Percentiles rank a stretch among this genome's conserved stretches.
Evolutionary conservation across 30 jellyfish, hydroid and myxozoan species (phyloP).

Genomic region (Calvadosia cruxmelitensis): DNA sequence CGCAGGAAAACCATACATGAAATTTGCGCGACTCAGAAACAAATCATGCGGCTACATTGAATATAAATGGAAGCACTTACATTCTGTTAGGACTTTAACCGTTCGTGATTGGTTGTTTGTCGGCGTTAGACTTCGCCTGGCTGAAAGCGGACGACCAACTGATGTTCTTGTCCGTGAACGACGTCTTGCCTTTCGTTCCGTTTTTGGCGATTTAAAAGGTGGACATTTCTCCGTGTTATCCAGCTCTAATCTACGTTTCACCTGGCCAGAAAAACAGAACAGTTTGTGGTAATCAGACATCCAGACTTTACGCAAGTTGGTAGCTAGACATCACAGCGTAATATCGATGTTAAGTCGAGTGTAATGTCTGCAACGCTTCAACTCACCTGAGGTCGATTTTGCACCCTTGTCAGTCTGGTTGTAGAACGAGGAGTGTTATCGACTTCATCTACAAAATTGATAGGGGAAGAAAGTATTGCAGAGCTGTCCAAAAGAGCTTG

Average conservation of each 20-base stretch:
- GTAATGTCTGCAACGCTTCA: not conserved
- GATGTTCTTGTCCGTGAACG: not conserved
- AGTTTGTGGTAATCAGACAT: no score
- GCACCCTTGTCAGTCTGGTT: not conserved
- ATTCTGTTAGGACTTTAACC: not conserved
- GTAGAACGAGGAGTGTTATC: not conserved
- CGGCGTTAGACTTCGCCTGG: not conserved
- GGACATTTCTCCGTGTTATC: not conserved
- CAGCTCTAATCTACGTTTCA: not conserved
- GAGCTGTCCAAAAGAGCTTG: not conserved
- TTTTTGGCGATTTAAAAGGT: not conserved
- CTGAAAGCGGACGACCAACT: not conserved
- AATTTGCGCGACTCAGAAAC: no score
- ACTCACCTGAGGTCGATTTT: not conserved
- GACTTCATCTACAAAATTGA: not conserved
- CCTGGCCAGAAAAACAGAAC: no score
- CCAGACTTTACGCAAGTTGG: no score
- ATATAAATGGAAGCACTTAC: not conserved
- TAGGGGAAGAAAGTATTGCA: not conserved
- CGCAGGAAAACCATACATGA: no score
- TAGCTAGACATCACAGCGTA: no score
- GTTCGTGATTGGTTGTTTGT: not conserved
- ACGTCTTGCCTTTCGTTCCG: not conserved
- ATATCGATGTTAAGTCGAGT: no score
- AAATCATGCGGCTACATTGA: no score